Base-by-base conservation (phyloP, 2,888 invertebrate genomes). In the Prosopocoilus inquinatus region DNA sequence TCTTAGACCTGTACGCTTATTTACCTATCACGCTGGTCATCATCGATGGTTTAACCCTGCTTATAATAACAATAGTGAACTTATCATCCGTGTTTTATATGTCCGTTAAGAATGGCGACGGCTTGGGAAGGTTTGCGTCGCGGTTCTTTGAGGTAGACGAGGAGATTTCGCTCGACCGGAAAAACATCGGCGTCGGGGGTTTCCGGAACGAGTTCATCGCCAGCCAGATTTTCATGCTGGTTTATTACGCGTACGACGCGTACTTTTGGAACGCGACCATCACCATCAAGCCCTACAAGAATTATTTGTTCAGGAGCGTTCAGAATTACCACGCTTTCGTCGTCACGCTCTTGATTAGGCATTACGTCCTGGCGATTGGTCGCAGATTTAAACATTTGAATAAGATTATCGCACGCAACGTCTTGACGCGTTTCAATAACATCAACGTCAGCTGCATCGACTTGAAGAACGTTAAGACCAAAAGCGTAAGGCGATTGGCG, bases 311-410 rank as follows among this genome's bases (percentile, higher is more conserved):
- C 13, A 28, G 44, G 8, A 20, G 20, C 8, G 11, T 50, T 3
- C 50, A 50, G 41, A 50, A 50, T 34, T 50, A 50, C 11, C n/a
- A 41, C 4, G 32, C 20, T 41, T 50, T 41, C 43, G 13, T 50
- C 12, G 15, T 28, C 2, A 43, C 41, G 12, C 32, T 50, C 8
- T 8, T 50, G 32, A 50, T 50, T n/a, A 44, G 41, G 15, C 13
- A 50, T 28, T 50, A 28, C 32, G 50, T 41, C 9, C 9, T 50
- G 13, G 5, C 34, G 1, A 3, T 50, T 8, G 13, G 34, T n/a
- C 12, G 15, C 33, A 20, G 50, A 12, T 50, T 50, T 32, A 32
- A 50, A 12, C 11, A 32, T 9, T 44, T 50, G 43, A 43, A 43
- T 12, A 34, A n/a, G 8, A 33, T 28, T 3, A 50, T 50, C 15